These are phyloP conservation scores for Aradophagus sp. DNA, from an alignment of 1,140 invertebrate species.

Conservation along the genomic window DNA sequence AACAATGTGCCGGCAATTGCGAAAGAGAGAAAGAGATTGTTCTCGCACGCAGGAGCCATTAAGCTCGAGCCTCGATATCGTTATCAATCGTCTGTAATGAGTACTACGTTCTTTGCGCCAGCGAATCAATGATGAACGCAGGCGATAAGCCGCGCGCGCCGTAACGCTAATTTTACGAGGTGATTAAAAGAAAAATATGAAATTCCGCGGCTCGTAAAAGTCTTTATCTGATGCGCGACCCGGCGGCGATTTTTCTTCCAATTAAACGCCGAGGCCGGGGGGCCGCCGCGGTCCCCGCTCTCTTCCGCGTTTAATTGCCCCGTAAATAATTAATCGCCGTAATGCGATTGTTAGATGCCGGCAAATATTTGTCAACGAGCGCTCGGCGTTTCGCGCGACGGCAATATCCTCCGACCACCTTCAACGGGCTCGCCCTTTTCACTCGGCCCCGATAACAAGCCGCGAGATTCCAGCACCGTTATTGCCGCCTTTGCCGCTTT, in stretches of 20 bases:
- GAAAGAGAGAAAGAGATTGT: no score
- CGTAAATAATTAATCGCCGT: conserved; percentile 21
- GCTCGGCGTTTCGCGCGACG: no score
- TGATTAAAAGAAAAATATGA: conserved; percentile 48
- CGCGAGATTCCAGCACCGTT: no score
- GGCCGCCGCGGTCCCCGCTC: conserved; percentile 12
- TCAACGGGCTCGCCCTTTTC: no score
- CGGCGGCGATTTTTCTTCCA: conserved; percentile 24
- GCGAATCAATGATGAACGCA: conserved; percentile 30
- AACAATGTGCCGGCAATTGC: no score
- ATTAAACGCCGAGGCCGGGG: no score
- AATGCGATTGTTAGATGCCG: conserved; percentile 22
- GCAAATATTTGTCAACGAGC: no score
- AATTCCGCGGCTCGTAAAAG: conserved; percentile 37
- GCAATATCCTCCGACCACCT: no score
- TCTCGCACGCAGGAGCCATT: background rate
- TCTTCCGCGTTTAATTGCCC: conserved; percentile 25
- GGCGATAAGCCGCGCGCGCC: conserved; percentile 17
- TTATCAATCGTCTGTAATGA: conserved; percentile 37
- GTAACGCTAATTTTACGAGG: conserved; percentile 36
- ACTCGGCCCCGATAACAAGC: no score
- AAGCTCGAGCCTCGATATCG: conserved; percentile 10
- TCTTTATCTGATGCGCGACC: conserved; percentile 11
- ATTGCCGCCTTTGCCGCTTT: no score
- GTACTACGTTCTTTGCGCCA: conserved; percentile 12